A percentile compares a stretch with the other conserved stretches of the same genome.
Evolutionary conservation across 92 coral and sea anemone species (phyloP).

Genomic region (Metridium senile): DNA sequence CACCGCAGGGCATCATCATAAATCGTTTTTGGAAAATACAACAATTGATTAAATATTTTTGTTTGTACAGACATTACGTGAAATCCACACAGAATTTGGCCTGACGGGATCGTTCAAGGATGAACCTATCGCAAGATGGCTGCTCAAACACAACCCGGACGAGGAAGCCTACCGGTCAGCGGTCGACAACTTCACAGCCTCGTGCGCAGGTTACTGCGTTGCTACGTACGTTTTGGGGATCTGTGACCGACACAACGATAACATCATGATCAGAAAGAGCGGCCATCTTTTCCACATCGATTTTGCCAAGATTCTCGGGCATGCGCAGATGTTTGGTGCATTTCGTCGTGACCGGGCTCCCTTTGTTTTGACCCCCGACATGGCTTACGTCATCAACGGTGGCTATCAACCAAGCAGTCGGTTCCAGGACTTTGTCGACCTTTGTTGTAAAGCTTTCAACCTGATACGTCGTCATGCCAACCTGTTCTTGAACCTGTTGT

Average conservation of each 20-base stretch:
- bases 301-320: conserved; percentile 97
- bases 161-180: conserved; percentile 90
- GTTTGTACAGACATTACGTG: conserved; percentile 70
- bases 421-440: conserved; percentile 95
- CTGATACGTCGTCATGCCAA: conserved; percentile 92
- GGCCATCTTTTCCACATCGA: conserved; percentile 98
- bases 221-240: conserved; percentile 98
- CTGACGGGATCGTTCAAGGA: conserved; percentile 96
- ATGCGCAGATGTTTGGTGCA: conserved; percentile 98
- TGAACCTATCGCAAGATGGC: conserved; percentile 93
- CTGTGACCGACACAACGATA: conserved; percentile 99
- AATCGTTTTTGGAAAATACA: too few species aligned
- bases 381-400: conserved; percentile 98
- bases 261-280: conserved; percentile 94
- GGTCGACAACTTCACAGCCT: conserved; percentile 94
- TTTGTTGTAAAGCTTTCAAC: conserved; percentile 95
- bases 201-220: conserved; percentile 99
- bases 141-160: conserved; percentile 88
- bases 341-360: conserved; percentile 99
- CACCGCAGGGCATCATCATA: too few species aligned
- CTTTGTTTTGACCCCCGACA: conserved; percentile 96
- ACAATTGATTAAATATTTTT: too few species aligned
- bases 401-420: conserved; percentile 97
- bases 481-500: conserved; percentile 79
- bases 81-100: conserved; percentile 98